These are phyloP conservation scores for Glyphotaelius pellucidus DNA, from an alignment of 2,888 invertebrate species.

Conservation along the genomic window DNA sequence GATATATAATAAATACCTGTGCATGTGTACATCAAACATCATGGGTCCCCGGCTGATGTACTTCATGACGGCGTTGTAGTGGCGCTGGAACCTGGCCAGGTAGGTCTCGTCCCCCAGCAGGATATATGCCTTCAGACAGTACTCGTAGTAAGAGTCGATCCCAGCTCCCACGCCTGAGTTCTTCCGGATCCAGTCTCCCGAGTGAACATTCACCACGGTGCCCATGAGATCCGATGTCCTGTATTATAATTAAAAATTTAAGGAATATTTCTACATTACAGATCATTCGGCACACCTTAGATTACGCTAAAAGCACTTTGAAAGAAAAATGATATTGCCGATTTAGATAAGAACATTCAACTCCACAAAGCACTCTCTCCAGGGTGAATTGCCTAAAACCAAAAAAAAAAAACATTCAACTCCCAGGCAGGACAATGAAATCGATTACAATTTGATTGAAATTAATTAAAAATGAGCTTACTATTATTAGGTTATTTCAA, in stretches of 20 bases:
- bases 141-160: conserved; percentile 99
- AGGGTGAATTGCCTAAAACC: too few relatives aligned
- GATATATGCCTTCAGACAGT: conserved; percentile 98
- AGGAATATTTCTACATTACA: not conserved
- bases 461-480: too few relatives aligned
- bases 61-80: conserved; percentile 97
- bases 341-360: too few relatives aligned
- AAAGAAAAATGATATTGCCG: too few relatives aligned
- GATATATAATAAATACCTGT: conserved; percentile 75
- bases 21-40: conserved; percentile 97
- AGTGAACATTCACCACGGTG: conserved; percentile 97
- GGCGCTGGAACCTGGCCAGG: conserved; percentile 94
- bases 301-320: not conserved
- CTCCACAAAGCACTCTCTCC: too few relatives aligned
- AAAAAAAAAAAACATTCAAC: too few relatives aligned
- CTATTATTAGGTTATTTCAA: too few relatives aligned
- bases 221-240: conserved; percentile 94
- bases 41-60: conserved; percentile 97
- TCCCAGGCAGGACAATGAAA: too few relatives aligned
- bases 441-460: too few relatives aligned
- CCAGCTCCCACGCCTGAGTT: conserved; percentile 99
- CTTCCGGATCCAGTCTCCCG: conserved; percentile 97
- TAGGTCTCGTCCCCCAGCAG: conserved; percentile 96
- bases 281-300: not conserved
- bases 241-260: conserved; percentile 44